phyloP scores from a whole-genome alignment of 2,797 vertebrate genomes.

The Florisuga fusca region DNA sequence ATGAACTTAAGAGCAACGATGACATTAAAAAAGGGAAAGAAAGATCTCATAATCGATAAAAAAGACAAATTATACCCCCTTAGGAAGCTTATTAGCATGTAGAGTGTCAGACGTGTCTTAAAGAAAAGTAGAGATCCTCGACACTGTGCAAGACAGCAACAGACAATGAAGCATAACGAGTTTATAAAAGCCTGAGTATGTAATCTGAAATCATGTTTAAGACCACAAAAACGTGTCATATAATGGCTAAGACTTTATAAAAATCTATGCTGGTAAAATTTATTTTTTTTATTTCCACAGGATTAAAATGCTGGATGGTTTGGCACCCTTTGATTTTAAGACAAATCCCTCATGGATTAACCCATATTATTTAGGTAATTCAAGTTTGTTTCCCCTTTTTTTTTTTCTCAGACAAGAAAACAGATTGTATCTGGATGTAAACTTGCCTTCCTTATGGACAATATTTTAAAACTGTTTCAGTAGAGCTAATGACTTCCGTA shows the following conservation, averaged over 20 bases:
- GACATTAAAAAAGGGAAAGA: background rate
- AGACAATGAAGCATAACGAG: background rate
- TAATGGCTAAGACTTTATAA: background rate
- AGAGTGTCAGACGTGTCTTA: background rate
- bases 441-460: background rate
- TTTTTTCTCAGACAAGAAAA: background rate
- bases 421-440: background rate
- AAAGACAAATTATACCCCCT: background rate
- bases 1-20: background rate
- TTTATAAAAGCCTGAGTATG: background rate
- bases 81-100: background rate
- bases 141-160: background rate
- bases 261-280: background rate
- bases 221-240: background rate
- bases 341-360: conserved; percentile 89
- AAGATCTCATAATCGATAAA: background rate
- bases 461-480: background rate
- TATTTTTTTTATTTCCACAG: conserved; percentile 71
- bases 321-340: conserved; percentile 91
- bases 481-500: background rate
- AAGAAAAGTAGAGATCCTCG: background rate
- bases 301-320: conserved; percentile 86
- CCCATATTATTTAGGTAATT: conserved; percentile 89
- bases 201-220: background rate
- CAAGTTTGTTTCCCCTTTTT: background rate